phyloP scores from a whole-genome alignment of 2,888 invertebrate genomes.

The Hypomecis atomaria region DNA sequence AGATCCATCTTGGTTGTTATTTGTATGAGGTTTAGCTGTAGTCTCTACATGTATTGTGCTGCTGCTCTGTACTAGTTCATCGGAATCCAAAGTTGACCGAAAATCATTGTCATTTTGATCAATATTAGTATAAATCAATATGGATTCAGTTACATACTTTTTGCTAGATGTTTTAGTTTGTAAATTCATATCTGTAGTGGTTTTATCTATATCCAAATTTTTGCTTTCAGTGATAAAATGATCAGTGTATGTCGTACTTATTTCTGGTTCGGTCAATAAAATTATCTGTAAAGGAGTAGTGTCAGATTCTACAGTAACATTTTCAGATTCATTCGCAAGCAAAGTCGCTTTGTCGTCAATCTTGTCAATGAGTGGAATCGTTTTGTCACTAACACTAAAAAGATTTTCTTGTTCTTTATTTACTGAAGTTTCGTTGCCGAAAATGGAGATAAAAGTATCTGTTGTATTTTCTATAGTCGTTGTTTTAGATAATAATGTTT shows the following conservation, averaged over 20 bases:
- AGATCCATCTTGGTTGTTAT: conserved; percentile 55
- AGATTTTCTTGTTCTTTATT: neutral
- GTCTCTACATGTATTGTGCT: conserved; percentile 71
- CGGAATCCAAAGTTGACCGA: conserved; percentile 44
- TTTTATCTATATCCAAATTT: conserved; percentile 3
- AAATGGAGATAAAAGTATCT: neutral
- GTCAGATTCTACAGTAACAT: neutral
- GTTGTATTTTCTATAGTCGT: conserved; percentile 7
- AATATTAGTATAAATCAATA: conserved; percentile 27
- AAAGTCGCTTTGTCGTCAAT: neutral
- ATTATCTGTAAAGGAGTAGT: neutral
- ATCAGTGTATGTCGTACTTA: conserved; percentile 7
- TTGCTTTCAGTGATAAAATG: conserved; percentile 9
- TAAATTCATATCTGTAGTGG: conserved; percentile 9
- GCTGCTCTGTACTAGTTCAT: conserved; percentile 67
- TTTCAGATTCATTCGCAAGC: neutral
- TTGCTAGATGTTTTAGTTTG: conserved; percentile 7
- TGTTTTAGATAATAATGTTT: conserved; percentile 25
- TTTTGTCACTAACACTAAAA: neutral
- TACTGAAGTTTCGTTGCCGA: neutral
- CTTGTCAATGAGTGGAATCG: neutral
- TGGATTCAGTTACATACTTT: conserved; percentile 20
- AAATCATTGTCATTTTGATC: conserved; percentile 29
- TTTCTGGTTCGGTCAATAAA: neutral
- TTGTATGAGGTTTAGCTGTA: conserved; percentile 61